Evolutionary conservation across 2,797 vertebrate species (phyloP), one percentile per base, ranked within the genome.

Genomic region (Poecilia gillii): DNA sequence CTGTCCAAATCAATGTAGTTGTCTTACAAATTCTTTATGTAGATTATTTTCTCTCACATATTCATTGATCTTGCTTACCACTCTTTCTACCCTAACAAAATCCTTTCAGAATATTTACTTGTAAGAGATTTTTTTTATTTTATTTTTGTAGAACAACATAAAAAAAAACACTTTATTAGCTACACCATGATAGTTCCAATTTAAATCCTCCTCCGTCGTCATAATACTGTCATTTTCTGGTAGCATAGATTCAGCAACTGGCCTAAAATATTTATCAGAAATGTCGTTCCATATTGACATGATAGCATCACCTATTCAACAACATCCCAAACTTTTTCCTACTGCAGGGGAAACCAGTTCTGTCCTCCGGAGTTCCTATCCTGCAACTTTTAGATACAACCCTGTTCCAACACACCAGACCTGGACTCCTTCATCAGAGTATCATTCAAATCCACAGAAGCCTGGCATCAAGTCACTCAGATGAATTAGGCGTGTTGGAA

Each of bases 21-120:
- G 62, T 78, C 77, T 77, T 74, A 73, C 83, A 90, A 87, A 80
- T 76, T 83, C 88, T 77, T 80, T 66, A 77, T 92, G 77, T 77
- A 88, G 78, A 85, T 6, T 9, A n/a, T 73, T 72, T 81, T 83
- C 5, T 89, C 75, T 73, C 36, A 36, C 28, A 78, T 5, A 31
- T 4, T n/a, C 8, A 73, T 31, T 57, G 13, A 71, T 71, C n/a
- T 71, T 43, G 23, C 39, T 70, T 41, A 43, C 23, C 5, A 41
- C 23, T 70, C 39, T 70, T 25, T 45, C 41, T 45, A 5, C 25
- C 41, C 16, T 6, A 45, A 28, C 12, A 71, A 71, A 71, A 71
- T 45, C 41, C 2, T 43, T 45, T 71, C 13, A n/a, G 25, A 45
- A 71, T 25, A 41, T 70, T n/a, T 43, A n/a, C 23, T 43, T 45